Conservation (phyloP, 2,888 invertebrate genomes). For the Ischnus inquisitorius region DNA sequence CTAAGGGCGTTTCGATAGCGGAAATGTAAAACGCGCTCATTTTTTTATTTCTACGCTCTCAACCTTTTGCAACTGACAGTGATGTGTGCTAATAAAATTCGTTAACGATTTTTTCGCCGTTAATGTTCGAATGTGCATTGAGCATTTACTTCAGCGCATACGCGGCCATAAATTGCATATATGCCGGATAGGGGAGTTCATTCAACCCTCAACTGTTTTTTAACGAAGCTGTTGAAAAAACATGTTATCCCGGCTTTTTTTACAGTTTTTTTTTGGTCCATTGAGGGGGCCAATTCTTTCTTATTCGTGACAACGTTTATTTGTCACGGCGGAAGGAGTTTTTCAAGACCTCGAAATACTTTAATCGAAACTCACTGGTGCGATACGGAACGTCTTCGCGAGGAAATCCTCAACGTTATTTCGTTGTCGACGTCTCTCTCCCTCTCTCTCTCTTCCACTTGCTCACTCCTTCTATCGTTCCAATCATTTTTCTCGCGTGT, state of each 20-base stretch:
- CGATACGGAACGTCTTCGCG: slow-evolving; percentile 52
- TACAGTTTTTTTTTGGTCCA: slow-evolving; percentile 2
- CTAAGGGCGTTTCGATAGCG: background rate
- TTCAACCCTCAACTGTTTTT: background rate
- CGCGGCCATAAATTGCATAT: no score
- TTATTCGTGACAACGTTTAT: slow-evolving; percentile 14
- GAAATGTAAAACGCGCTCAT: background rate
- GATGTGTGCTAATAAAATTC: background rate
- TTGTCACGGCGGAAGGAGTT: background rate
- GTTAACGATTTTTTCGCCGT: background rate
- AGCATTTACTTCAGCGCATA: background rate
- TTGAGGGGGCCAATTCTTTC: background rate
- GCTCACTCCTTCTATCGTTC: background rate
- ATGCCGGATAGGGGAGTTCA: background rate
- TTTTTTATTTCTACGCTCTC: background rate
- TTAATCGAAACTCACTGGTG: slow-evolving; percentile 53
- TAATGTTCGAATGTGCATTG: background rate
- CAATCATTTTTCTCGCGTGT: background rate
- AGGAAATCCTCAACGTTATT: slow-evolving; percentile 48
- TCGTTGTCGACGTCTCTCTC: background rate
- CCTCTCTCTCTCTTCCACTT: slow-evolving; percentile 16
- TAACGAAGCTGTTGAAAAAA: background rate
- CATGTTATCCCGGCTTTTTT: background rate
- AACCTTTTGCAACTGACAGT: background rate
- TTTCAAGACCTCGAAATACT: slow-evolving; percentile 32